phyloP scores from a whole-genome alignment of 2,113 vertebrate species.

The Piaya cayana region DNA sequence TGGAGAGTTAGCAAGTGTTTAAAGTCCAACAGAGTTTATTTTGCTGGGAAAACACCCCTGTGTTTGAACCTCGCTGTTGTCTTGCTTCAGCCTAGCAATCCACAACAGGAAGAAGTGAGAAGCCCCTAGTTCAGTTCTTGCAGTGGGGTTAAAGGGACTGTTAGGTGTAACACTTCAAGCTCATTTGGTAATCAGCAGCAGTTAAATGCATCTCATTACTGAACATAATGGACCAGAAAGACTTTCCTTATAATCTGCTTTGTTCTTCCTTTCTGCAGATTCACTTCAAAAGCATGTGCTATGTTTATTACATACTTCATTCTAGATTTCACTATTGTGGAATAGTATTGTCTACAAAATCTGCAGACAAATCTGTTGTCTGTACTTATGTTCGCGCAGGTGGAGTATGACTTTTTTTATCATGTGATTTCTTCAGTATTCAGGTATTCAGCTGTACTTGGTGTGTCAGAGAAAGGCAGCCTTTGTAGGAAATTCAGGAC shows the following conservation, averaged over 20 bases:
- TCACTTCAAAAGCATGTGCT: background rate
- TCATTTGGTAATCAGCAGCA: background rate
- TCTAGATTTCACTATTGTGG: background rate
- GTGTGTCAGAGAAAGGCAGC: background rate
- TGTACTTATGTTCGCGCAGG: background rate
- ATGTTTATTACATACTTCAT: background rate
- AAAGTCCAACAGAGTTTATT: background rate
- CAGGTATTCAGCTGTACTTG: background rate
- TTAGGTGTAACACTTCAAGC: background rate
- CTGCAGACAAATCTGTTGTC: background rate
- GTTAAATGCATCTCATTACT: background rate
- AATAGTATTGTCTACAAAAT: background rate
- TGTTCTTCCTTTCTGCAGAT: background rate
- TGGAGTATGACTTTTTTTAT: background rate
- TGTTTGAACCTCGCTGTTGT: background rate
- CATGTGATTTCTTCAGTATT: background rate
- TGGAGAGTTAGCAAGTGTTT: background rate
- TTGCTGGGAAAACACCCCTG: background rate
- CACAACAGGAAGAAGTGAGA: background rate
- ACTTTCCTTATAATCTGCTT: background rate
- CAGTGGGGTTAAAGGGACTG: background rate
- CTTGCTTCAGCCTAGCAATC: accelerated
- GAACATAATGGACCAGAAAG: background rate
- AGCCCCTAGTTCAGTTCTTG: background rate
- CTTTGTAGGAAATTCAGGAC: background rate